phyloP scores from a whole-genome alignment of 2,888 invertebrate genomes.

The Eupelmus urozonus region DNA sequence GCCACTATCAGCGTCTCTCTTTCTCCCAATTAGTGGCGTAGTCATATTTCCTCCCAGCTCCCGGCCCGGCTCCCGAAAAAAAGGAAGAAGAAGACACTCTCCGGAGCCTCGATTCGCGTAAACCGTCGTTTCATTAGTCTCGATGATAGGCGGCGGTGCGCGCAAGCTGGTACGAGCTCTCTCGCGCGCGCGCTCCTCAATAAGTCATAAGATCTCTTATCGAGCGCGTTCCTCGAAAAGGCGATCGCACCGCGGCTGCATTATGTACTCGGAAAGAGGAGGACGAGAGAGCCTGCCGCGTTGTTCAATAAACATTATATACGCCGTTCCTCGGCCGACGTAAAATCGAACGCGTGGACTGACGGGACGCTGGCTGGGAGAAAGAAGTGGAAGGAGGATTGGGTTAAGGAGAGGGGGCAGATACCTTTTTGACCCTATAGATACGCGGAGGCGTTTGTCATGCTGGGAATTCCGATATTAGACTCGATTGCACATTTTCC shows the following conservation, averaged over 20 bases:
- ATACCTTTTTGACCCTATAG: background rate
- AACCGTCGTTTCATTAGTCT: conserved; percentile 23
- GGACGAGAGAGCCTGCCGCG: background rate
- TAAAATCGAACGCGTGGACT: conserved; percentile 23
- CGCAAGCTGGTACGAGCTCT: background rate
- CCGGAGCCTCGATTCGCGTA: background rate
- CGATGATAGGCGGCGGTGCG: background rate
- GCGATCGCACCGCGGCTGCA: conserved; percentile 17
- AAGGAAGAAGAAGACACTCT: background rate
- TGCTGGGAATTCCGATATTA: conserved; percentile 10
- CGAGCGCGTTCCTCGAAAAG: conserved; percentile 49
- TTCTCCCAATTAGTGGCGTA: no score
- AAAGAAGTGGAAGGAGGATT: no score
- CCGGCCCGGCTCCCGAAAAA: no score
- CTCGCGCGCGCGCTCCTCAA: conserved; percentile 3
- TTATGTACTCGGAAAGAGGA: conserved; percentile 33
- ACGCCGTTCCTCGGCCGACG: background rate
- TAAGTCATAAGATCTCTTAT: conserved; percentile 50
- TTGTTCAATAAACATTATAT: conserved; percentile 43
- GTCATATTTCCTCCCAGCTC: no score
- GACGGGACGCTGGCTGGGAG: background rate
- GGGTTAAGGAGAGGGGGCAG: no score
- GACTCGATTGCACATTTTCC: background rate
- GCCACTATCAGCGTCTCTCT: no score
- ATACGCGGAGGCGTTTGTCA: background rate